A percentile compares a stretch with the other conserved stretches of the same genome.
These are phyloP conservation scores for Cancer borealis DNA, from an alignment of 2,888 invertebrate genomes.

Conservation along the genomic window DNA sequence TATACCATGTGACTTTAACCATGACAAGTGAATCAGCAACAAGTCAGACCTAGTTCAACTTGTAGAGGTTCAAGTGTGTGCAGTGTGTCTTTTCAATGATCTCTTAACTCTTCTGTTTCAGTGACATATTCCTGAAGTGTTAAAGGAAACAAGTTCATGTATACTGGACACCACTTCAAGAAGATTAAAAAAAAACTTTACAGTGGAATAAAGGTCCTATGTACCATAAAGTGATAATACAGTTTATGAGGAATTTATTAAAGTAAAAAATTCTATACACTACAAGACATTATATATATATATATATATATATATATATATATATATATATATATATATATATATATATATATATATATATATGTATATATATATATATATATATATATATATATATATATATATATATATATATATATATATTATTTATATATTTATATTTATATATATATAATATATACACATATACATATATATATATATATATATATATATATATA, in stretches of 20 bases:
- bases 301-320: too few species aligned
- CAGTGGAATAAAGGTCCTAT: not conserved
- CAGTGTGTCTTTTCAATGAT: not conserved
- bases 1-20: not conserved
- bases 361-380: constrained; percentile 47
- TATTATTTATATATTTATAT: too few species aligned
- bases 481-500: too few species aligned
- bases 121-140: not conserved
- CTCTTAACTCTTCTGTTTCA: too few species aligned
- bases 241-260: constrained; percentile 13
- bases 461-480: too few species aligned
- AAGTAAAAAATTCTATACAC: constrained; percentile 39
- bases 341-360: too few species aligned
- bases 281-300: constrained; percentile 18
- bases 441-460: too few species aligned
- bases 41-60: not conserved
- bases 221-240: constrained; percentile 41
- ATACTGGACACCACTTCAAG: not conserved
- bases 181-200: not conserved
- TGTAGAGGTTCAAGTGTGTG: not conserved
- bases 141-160: not conserved
- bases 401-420: too few species aligned
- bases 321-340: too few species aligned
- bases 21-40: not conserved
- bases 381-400: too few species aligned